Percentiles rank a stretch among this genome's conserved stretches.
phyloP scores from a whole-genome alignment of 2,797 vertebrate genomes.

The Melanotaenia pygmaea region DNA sequence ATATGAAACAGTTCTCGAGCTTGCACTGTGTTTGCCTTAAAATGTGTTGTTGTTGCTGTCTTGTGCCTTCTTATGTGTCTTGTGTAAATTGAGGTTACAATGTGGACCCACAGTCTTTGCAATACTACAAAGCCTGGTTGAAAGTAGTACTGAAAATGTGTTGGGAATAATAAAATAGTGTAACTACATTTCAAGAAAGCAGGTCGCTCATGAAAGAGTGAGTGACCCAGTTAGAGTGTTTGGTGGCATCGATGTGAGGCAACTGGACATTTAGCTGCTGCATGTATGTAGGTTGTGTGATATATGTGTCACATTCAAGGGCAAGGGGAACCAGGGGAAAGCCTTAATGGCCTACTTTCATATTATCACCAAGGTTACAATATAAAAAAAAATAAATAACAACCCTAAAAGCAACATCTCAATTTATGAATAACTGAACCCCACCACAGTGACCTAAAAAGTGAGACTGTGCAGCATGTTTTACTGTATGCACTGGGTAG shows the following conservation, averaged over 20 bases:
- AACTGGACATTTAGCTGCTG: slow-evolving; percentile 2
- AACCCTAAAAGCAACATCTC: background rate
- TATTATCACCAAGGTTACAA: slow-evolving; percentile 70
- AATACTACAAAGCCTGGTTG: background rate
- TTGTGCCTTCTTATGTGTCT: background rate
- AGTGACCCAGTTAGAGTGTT: slow-evolving; percentile 15
- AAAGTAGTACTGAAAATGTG: slow-evolving; percentile 6
- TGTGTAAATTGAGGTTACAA: background rate
- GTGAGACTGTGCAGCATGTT: too few relatives aligned
- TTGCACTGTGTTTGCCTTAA: background rate
- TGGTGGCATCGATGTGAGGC: slow-evolving; percentile 10
- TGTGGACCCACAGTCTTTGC: slow-evolving; percentile 1
- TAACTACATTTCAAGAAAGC: slow-evolving; percentile 3
- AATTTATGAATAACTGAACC: background rate
- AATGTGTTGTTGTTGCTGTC: slow-evolving; percentile 6
- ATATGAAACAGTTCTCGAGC: slow-evolving; percentile 11
- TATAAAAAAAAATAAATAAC: slow-evolving; percentile 50
- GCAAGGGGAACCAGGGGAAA: slow-evolving; percentile 29
- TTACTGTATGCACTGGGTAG: too few relatives aligned
- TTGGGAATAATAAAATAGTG: slow-evolving; percentile 1
- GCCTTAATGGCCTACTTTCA: slow-evolving; percentile 63
- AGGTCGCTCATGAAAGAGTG: slow-evolving; percentile 10
- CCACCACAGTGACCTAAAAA: background rate
- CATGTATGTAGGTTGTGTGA: slow-evolving; percentile 18
- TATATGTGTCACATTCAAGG: slow-evolving; percentile 43